Percentiles rank a stretch among this genome's conserved stretches.
phyloP scores from a whole-genome alignment of 2,113 vertebrate genomes.

The Coptodon rendalli region DNA sequence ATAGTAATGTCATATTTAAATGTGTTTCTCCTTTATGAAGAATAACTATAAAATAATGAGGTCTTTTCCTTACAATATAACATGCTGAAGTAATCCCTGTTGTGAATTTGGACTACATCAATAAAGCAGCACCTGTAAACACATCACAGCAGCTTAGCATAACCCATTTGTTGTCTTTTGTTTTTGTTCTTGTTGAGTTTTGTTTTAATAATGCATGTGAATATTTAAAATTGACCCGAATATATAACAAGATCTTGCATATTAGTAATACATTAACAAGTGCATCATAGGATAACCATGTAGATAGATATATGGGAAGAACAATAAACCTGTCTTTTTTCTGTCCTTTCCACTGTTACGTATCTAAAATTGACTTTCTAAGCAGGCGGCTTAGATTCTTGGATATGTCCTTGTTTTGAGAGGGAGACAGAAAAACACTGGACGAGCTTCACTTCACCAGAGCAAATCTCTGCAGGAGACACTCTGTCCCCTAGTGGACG shows the following conservation, averaged over 20 bases:
- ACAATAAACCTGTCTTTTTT: neutral
- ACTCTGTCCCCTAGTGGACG: constrained; percentile 66
- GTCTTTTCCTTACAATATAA: neutral
- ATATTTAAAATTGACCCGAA: neutral
- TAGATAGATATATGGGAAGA: neutral
- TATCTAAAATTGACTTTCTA: constrained; percentile 25
- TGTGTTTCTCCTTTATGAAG: neutral
- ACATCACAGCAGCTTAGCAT: neutral
- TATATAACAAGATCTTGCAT: neutral
- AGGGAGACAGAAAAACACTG: neutral
- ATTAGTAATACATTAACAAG: neutral
- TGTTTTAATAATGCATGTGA: neutral
- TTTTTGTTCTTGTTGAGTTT: neutral
- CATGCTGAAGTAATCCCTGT: neutral
- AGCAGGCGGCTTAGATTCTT: constrained; percentile 39
- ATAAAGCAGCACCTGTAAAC: neutral
- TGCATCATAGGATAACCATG: neutral
- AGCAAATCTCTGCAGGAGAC: constrained; percentile 29
- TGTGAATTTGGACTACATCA: neutral
- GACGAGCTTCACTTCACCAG: neutral
- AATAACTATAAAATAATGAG: neutral
- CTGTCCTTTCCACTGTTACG: neutral
- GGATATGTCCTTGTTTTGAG: constrained; percentile 4
- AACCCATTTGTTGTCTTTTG: neutral
- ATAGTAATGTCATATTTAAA: neutral